Evolutionary conservation across 2,113 vertebrate genomes (phyloP).

Genomic region (Spea multiplicata): DNA sequence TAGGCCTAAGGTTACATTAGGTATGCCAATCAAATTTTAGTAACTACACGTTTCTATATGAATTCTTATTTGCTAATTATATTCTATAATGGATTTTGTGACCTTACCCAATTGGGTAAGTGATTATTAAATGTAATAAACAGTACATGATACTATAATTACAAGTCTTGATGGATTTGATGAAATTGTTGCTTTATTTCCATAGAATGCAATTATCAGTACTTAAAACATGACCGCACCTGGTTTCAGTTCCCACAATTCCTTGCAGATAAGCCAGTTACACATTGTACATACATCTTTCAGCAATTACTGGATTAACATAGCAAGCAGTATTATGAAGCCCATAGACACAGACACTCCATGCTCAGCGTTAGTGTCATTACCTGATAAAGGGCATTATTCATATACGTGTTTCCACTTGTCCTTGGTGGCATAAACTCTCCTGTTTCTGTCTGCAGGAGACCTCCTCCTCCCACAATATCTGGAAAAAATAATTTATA

Average conservation of each 20-base stretch:
- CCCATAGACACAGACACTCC: neutral
- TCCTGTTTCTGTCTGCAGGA: constrained; percentile 67
- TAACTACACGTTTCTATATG: constrained; percentile 1
- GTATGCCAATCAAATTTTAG: neutral
- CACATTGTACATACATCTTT: constrained; percentile 17
- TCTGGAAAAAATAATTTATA: constrained; percentile 52
- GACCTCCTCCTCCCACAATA: constrained; percentile 67
- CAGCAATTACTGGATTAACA: neutral
- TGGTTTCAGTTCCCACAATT: constrained; percentile 8
- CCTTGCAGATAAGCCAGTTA: neutral
- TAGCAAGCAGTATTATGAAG: neutral
- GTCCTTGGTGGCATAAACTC: constrained; percentile 65
- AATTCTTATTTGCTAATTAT: constrained; percentile 13
- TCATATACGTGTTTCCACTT: constrained; percentile 59
- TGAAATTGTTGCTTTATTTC: constrained; percentile 7
- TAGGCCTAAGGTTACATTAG: neutral
- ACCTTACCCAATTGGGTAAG: neutral
- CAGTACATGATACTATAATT: constrained; percentile 17
- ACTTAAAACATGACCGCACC: neutral
- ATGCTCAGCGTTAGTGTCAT: constrained; percentile 3
- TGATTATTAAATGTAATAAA: constrained; percentile 15
- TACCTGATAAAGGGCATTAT: constrained; percentile 67
- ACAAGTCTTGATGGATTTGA: neutral
- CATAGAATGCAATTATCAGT: constrained; percentile 7
- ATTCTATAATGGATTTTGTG: neutral